These are phyloP conservation scores for Aspiorhynchus laticeps DNA, from an alignment of 2,113 vertebrate species.

Conservation along the genomic window DNA sequence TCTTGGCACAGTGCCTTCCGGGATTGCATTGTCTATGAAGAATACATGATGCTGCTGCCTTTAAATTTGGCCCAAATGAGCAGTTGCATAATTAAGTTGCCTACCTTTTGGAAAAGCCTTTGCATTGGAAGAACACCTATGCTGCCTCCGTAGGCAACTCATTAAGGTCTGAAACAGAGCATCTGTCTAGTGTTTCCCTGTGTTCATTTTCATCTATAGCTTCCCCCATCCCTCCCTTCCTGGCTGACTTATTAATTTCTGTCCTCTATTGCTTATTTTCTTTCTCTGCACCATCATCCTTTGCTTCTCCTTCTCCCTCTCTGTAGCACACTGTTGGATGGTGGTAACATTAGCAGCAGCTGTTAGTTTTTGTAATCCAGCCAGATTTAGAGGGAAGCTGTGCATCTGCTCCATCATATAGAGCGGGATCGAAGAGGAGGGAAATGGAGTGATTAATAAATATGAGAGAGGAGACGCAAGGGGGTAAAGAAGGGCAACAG, in stretches of 20 bases:
- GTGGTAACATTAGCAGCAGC: conserved; percentile 48
- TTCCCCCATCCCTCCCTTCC: background rate
- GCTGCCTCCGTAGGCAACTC: background rate
- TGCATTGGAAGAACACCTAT: background rate
- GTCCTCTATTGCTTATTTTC: background rate
- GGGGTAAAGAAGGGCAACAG: conserved; percentile 22
- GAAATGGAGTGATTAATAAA: conserved; percentile 27
- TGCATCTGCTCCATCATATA: conserved; percentile 43
- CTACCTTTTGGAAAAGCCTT: background rate
- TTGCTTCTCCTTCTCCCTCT: background rate
- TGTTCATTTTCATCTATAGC: background rate
- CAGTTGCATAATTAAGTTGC: conserved; percentile 8
- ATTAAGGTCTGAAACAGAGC: background rate
- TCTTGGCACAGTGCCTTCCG: background rate
- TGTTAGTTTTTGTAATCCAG: conserved; percentile 50
- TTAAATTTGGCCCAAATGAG: background rate
- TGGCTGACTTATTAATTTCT: conserved; percentile 18
- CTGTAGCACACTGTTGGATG: background rate
- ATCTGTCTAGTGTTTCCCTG: conserved; percentile 3
- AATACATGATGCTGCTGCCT: background rate
- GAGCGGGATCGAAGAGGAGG: background rate
- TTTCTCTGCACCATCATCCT: background rate
- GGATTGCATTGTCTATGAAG: background rate
- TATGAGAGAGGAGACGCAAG: background rate
- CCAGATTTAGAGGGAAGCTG: conserved; percentile 38